A percentile compares a stretch with the other conserved stretches of the same genome.
Conservation (phyloP, 2,797 vertebrate genomes). For the Notamacropus eugenii region DNA sequence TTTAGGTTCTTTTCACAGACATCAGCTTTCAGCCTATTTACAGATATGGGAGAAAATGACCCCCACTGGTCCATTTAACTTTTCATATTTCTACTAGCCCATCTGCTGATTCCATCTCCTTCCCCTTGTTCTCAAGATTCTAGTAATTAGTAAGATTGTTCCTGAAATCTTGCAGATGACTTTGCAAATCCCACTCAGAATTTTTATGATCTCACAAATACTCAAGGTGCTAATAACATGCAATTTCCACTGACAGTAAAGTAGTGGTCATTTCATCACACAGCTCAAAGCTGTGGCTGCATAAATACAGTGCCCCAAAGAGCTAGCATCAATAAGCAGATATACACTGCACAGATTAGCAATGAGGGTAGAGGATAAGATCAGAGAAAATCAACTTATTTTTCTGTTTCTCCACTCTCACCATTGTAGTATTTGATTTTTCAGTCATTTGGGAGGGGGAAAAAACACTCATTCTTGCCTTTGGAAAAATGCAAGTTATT, state of each 20-base stretch:
- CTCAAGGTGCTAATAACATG: neutral
- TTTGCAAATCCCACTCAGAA: neutral
- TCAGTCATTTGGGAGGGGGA: neutral
- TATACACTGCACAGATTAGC: neutral
- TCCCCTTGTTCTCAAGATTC: neutral
- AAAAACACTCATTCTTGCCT: neutral
- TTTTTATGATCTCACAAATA: neutral
- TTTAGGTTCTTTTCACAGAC: neutral
- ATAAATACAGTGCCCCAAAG: constrained; percentile 12
- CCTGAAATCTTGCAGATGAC: neutral
- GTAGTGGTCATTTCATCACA: neutral
- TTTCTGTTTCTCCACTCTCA: neutral
- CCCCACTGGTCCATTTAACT: neutral
- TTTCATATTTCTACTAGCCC: neutral
- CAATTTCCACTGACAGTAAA: neutral
- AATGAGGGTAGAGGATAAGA: neutral
- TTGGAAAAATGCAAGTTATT: neutral
- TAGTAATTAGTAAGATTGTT: neutral
- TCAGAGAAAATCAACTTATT: constrained; percentile 8
- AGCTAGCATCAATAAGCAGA: neutral
- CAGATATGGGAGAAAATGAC: neutral
- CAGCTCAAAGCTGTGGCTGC: neutral
- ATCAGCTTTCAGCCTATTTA: neutral
- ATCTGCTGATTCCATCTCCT: neutral
- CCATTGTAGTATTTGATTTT: neutral